phyloP scores from a whole-genome alignment of 2,113 vertebrate genomes.

The Malaclemys terrapin region DNA sequence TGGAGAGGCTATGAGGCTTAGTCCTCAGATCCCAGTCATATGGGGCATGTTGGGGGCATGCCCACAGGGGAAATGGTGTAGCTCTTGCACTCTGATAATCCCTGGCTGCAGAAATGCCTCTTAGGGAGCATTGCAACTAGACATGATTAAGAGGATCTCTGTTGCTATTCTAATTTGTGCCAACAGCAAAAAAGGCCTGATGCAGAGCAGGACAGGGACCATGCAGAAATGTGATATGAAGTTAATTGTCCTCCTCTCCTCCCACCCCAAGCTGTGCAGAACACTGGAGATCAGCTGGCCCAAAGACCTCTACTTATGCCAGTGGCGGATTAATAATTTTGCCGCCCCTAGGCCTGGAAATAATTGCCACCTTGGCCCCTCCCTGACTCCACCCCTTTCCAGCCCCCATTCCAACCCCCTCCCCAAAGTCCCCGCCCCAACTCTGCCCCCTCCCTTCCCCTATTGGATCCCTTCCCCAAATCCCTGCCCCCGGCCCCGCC shows the following conservation, averaged over 20 bases:
- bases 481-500: no score
- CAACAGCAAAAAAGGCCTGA: not conserved
- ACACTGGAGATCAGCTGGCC: not conserved
- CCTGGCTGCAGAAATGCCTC: not conserved
- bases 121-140: not conserved
- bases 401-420: no score
- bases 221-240: not conserved
- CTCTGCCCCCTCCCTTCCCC: no score
- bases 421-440: no score
- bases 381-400: no score
- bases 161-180: not conserved
- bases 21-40: not conserved
- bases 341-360: no score
- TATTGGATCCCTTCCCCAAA: no score
- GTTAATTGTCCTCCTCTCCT: not conserved
- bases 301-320: no score
- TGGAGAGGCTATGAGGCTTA: not conserved
- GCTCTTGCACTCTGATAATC: not conserved
- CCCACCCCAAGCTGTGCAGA: not conserved
- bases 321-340: no score
- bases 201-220: fast-evolving
- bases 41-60: not conserved
- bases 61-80: not conserved
- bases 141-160: not conserved
- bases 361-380: no score